Base-by-base conservation (phyloP, 2,888 invertebrate species). In the Heliconius hortense region DNA sequence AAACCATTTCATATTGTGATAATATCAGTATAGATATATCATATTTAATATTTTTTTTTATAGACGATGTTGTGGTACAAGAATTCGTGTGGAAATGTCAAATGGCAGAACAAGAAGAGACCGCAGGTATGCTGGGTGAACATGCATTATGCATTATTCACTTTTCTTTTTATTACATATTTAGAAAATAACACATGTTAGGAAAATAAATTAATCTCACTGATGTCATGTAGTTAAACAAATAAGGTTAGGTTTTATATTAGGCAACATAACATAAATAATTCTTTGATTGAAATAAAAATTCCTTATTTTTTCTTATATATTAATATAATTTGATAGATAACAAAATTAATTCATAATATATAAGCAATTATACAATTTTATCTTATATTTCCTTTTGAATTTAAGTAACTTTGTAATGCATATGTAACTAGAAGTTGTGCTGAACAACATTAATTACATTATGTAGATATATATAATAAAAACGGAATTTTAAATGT, bases 1-100 rank as follows among this genome's bases (percentile, higher is more conserved):
- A 1, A 48, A 48, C 18, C 18, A 18, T 48, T 5, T 48, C 48
- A 21, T 48, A 48, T 48, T 48, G 18, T 15, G 5, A 43, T 21
- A 48, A 18, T 18, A 7, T 21, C 48, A 48, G 5, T 48, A 7
- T 48, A 48, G 18, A 21, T 48, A 18, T 48, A 48, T 4, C 18
- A 7, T 21, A 48, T 21, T 21, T 18, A 48, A 48, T 48, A 35
- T 21, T 18, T 77, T 75, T 13, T 24, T 73, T 82, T 85, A 24
- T 85, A 98, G 97, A 78, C 96, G 97, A 72, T 97, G 97, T 91
- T 98, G 98, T 91, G 98, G 98, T 15, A 97, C 97, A 43, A 95
- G 98, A 84, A 97, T 98, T 73, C 96, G 98, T 78, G 98, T 98
- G 24, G 98, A 98, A 93, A 98, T 98, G 98, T 98, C 98, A 0